phyloP scores from a whole-genome alignment of 2,113 vertebrate species.

The Lampris megalopsis region DNA sequence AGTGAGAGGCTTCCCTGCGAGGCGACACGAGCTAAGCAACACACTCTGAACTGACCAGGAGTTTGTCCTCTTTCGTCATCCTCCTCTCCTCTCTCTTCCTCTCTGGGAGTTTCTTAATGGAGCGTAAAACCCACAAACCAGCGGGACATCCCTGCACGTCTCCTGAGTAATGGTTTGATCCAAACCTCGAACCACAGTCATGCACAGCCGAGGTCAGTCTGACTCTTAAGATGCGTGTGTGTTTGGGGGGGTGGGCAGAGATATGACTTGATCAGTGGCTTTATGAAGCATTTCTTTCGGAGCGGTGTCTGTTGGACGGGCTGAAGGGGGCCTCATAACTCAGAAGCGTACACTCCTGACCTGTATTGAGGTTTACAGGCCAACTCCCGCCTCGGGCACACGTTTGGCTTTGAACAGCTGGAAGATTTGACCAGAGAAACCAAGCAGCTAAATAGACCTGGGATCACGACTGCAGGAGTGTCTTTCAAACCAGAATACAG shows the following conservation, averaged over 20 bases:
- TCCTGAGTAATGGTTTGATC: slow-evolving; percentile 41
- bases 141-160: slow-evolving; percentile 7
- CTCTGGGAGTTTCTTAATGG: neutral
- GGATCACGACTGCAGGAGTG: neutral
- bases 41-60: slow-evolving; percentile 3
- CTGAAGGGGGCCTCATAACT: neutral
- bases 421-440: neutral
- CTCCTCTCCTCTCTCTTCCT: neutral
- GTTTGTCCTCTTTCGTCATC: neutral
- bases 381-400: neutral
- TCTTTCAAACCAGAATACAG: no score
- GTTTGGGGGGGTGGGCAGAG: slow-evolving; percentile 8
- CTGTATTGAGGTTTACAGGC: neutral
- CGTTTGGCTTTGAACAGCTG: neutral
- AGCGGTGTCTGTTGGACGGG: slow-evolving; percentile 22
- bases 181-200: slow-evolving; percentile 38
- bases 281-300: slow-evolving; percentile 40
- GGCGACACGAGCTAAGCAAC: slow-evolving; percentile 23
- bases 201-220: slow-evolving; percentile 25
- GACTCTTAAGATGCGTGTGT: slow-evolving; percentile 26
- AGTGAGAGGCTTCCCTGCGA: slow-evolving; percentile 30
- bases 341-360: neutral
- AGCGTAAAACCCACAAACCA: slow-evolving; percentile 53
- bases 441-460: neutral
- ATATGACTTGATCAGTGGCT: slow-evolving; percentile 46